Base-by-base conservation (phyloP, 1,140 invertebrate species). In the Nasonia vitripennis region DNA sequence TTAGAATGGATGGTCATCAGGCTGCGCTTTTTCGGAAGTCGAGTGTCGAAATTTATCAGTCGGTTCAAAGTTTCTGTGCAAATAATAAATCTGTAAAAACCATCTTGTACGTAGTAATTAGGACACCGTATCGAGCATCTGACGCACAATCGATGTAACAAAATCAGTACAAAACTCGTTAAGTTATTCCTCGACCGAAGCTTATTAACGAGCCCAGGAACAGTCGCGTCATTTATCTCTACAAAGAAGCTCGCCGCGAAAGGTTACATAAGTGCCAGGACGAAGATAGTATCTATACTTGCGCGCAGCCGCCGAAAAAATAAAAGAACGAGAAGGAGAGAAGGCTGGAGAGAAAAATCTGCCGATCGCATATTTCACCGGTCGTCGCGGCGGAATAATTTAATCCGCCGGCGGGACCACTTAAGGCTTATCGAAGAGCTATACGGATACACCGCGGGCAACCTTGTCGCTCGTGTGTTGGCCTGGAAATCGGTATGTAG, bases 371-470 rank as follows among this genome's bases (percentile, higher is more conserved):
- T 73, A 73, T 73, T 73, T 73, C 70, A 73, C 70, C 70, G 27
- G 27, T 62, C 55, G 55, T 17, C 1, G 78, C 27, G 27, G 23
- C n/a, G 81, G 48, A 51, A 74, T 86, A 88, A 85, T 81, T 86
- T 68, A 87, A 27, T 75, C 74, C 48, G 48, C 10, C 71, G 31
- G 70, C n/a, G 23, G 79, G 81, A 85, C 81, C 81, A 85, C 81
- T 85, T 85, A 81, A 78, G 77, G 68, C 67, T 79, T 80, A 84
- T 84, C 77, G 75, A 51, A 45, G 12, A 67, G 70, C 11, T 41
- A 27, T 34, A 31, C 11, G 20, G 6, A 23, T 11, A 51, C 31
- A 80, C 41, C 81, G 55, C 81, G 55, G 79, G 37, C 27, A 81
- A 37, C 2, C 51, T 45, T 62, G n/a, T 68, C 34, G 10, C 74